Evolutionary conservation across 1,140 invertebrate species (phyloP), one percentile per base, ranked within the genome.

Genomic region (Steinernema feltiae): DNA sequence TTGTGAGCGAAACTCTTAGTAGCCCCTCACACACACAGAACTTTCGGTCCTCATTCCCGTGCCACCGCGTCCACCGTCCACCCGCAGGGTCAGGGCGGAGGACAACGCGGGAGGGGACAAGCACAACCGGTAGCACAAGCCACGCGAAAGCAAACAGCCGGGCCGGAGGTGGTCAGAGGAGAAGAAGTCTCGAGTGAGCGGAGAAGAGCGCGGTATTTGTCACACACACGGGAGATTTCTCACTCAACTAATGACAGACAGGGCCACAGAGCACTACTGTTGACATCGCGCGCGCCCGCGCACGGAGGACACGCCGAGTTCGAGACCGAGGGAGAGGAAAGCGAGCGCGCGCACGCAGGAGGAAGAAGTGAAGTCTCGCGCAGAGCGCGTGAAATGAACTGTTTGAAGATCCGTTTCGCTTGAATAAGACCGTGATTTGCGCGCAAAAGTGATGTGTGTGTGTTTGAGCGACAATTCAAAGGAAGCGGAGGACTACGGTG

Each of bases 31-130:
- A 21, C 53, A 63, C 53, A 17, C 53, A n/a, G n/a, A n/a, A n/a
- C n/a, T n/a, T n/a, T n/a, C n/a, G n/a, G n/a, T n/a, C n/a, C n/a
- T n/a, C n/a, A n/a, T 21, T 15, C 53, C 24, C 53, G 53, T 63
- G 53, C 53, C 53, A 63, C 53, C 24, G 53, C 53, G 53, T 63
- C 53, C 53, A 63, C 53, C 53, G 53, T 63, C 53, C 53, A 63
- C 53, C 53, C 53, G 53, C 24, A 63, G 53, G 53, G 53, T 63
- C 53, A 63, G 53, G 53, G 24, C 53, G 3, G 24, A 21, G 3
- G 53, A 63, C n/a, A n/a, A n/a, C n/a, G n/a, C n/a, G n/a, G n/a
- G n/a, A n/a, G n/a, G n/a, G n/a, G n/a, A n/a, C n/a, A n/a, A n/a
- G n/a, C n/a, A n/a, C n/a, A n/a, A n/a, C 53, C 53, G 53, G 53